phyloP scores from a whole-genome alignment of 2,888 invertebrate genomes.

The Rhagophthalmus giganteus region DNA sequence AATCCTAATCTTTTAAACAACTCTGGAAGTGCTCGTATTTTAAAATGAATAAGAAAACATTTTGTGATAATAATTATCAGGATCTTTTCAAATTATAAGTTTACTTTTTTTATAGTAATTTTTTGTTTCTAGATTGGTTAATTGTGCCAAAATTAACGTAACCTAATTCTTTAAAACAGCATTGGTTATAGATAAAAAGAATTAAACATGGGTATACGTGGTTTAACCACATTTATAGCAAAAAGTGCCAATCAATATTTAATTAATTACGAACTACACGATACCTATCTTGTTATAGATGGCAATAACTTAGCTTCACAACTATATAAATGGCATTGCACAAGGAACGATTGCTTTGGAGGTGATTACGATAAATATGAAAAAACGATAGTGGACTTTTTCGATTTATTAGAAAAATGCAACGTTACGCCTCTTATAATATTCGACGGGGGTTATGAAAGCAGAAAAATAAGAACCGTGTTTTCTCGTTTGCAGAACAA shows the following conservation, averaged over 20 bases:
- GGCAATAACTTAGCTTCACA: constrained; percentile 76
- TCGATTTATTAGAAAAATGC: constrained; percentile 69
- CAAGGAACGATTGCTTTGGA: constrained; percentile 73
- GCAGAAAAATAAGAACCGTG: constrained; percentile 70
- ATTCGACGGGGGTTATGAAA: constrained; percentile 79
- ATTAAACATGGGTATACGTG: constrained; percentile 79
- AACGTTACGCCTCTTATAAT: constrained; percentile 73
- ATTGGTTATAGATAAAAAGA: too few relatives aligned
- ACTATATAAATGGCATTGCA: constrained; percentile 65
- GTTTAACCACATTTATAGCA: constrained; percentile 79
- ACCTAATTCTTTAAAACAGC: too few relatives aligned
- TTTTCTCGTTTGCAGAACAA: constrained; percentile 63
- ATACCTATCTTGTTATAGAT: constrained; percentile 75
- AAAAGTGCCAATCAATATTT: constrained; percentile 67
- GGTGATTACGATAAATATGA: constrained; percentile 83
- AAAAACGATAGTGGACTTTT: constrained; percentile 67
- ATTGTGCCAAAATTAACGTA: too few relatives aligned
- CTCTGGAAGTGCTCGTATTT: too few relatives aligned
- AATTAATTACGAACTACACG: constrained; percentile 65
- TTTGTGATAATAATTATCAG: too few relatives aligned
- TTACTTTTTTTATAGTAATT: too few relatives aligned
- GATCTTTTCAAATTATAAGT: too few relatives aligned
- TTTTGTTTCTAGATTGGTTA: too few relatives aligned
- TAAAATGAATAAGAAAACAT: too few relatives aligned
- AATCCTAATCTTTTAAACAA: too few relatives aligned